Percentiles rank a stretch among this genome's conserved stretches.
Evolutionary conservation across 2,113 vertebrate species (phyloP).

Genomic region (Nannobrachium achirus): DNA sequence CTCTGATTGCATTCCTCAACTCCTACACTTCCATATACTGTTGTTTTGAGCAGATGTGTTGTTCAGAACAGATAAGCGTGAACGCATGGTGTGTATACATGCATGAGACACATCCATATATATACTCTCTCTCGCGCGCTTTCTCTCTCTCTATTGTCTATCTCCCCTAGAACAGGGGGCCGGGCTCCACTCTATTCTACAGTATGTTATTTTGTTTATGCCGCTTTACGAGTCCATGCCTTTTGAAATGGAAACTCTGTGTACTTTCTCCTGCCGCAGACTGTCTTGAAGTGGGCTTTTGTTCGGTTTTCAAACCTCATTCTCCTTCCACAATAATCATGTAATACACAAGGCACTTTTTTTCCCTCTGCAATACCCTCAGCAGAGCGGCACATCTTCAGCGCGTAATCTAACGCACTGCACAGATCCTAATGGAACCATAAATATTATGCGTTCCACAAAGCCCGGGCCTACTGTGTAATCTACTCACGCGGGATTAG

Average conservation of each 20-base stretch:
- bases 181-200: neutral
- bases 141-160: slow-evolving; percentile 9
- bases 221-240: slow-evolving; percentile 35
- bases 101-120: slow-evolving; percentile 57
- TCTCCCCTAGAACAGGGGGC: slow-evolving; percentile 47
- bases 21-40: slow-evolving; percentile 65
- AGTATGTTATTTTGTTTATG: slow-evolving; percentile 37
- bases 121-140: slow-evolving; percentile 35
- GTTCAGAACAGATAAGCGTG: slow-evolving; percentile 74
- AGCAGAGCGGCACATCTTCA: slow-evolving; percentile 15
- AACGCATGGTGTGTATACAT: slow-evolving; percentile 61
- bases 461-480: slow-evolving; percentile 57
- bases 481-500: slow-evolving; percentile 67
- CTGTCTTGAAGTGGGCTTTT: slow-evolving; percentile 52
- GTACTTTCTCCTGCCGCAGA: slow-evolving; percentile 36
- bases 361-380: slow-evolving; percentile 43
- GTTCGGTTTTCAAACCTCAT: slow-evolving; percentile 39
- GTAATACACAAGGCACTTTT: slow-evolving; percentile 58
- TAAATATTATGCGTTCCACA: slow-evolving; percentile 63
- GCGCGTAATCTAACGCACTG: slow-evolving; percentile 56
- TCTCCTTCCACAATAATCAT: slow-evolving; percentile 71
- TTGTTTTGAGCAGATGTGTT: slow-evolving; percentile 78
- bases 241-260: slow-evolving; percentile 70
- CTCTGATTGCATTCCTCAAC: slow-evolving; percentile 79
- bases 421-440: slow-evolving; percentile 57